A percentile compares a stretch with the other conserved stretches of the same genome.
These are phyloP conservation scores for Dendrolimus punctatus DNA, from an alignment of 1,140 invertebrate genomes.

Conservation along the genomic window DNA sequence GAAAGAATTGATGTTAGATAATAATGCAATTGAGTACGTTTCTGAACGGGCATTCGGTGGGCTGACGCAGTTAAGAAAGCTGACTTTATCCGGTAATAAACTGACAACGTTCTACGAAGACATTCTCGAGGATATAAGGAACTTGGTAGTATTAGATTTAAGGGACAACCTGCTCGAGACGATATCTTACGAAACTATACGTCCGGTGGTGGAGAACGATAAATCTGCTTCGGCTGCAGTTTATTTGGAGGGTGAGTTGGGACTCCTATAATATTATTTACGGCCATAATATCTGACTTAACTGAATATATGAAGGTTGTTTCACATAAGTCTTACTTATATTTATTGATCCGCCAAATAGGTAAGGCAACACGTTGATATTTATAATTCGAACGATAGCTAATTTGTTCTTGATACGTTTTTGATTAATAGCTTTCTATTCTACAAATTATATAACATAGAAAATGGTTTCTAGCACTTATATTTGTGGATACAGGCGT, in stretches of 20 bases:
- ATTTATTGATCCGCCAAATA: too few relatives aligned
- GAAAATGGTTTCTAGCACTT: too few relatives aligned
- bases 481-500: too few relatives aligned
- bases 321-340: neutral
- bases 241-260: constrained; percentile 81
- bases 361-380: too few relatives aligned
- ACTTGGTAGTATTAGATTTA: constrained; percentile 79
- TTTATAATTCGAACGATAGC: too few relatives aligned
- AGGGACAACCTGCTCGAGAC: constrained; percentile 80
- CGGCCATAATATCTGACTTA: constrained; percentile 7
- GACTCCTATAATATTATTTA: constrained; percentile 18
- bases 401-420: too few relatives aligned
- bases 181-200: constrained; percentile 80
- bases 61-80: constrained; percentile 76
- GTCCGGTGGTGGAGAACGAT: constrained; percentile 77
- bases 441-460: too few relatives aligned
- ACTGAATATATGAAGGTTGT: constrained; percentile 1
- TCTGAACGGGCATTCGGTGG: constrained; percentile 81
- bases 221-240: constrained; percentile 75
- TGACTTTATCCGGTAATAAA: constrained; percentile 81
- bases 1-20: constrained; percentile 80
- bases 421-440: too few relatives aligned
- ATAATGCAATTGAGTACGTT: constrained; percentile 77
- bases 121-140: constrained; percentile 76
- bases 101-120: constrained; percentile 77